A percentile compares a stretch with the other conserved stretches of the same genome.
Conservation (phyloP, 2,888 invertebrate genomes). For the Acheta domesticus region DNA sequence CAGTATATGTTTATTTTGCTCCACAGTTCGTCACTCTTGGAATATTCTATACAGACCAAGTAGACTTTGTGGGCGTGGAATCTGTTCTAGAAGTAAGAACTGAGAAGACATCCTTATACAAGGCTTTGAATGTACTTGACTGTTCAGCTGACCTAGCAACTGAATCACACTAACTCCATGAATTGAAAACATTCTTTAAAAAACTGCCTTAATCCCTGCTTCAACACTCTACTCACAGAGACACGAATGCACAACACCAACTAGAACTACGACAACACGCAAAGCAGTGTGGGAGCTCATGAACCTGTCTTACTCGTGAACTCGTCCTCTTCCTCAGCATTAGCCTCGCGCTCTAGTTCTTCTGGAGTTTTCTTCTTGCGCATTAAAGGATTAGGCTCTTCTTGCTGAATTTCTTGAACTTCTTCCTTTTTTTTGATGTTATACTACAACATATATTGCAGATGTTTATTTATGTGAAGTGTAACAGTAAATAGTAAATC, state of each 20-base stretch:
- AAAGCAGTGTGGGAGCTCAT: conserved; percentile 31
- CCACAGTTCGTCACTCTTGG: no score
- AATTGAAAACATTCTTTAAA: no score
- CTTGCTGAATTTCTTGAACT: conserved; percentile 75
- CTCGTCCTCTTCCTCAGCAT: conserved; percentile 92
- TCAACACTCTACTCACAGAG: not conserved
- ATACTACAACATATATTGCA: conserved; percentile 65
- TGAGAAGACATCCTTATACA: no score
- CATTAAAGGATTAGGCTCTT: conserved; percentile 91
- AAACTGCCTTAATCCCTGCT: conserved; percentile 1
- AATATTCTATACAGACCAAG: no score
- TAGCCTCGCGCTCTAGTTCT: conserved; percentile 94
- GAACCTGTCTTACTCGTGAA: conserved; percentile 75
- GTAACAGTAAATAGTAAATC: no score
- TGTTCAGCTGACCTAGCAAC: no score
- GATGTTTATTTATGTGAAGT: not conserved
- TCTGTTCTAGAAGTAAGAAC: no score
- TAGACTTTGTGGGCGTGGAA: no score
- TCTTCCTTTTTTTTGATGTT: conserved; percentile 98
- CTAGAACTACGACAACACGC: conserved; percentile 20
- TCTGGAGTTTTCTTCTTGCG: conserved; percentile 99
- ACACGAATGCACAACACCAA: conserved; percentile 5
- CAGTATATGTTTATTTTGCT: no score
- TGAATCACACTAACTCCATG: no score
- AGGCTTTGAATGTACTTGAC: no score